phyloP scores from a whole-genome alignment of 2,888 invertebrate genomes.

The Caenorhabditis sinica region DNA sequence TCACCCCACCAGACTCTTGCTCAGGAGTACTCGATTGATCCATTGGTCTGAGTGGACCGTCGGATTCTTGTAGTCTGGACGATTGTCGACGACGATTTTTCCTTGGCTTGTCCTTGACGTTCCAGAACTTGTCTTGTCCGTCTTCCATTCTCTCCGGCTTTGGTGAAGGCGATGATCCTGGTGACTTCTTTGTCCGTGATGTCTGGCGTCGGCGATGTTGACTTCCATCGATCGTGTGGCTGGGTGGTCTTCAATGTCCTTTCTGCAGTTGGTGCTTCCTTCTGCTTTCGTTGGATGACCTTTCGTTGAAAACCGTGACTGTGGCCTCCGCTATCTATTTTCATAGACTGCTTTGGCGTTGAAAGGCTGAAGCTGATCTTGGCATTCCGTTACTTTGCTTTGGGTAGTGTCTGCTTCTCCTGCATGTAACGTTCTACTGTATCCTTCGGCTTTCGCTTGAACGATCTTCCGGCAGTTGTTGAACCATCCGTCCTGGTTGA shows the following conservation, averaged over 20 bases:
- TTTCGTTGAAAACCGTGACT: too few species aligned
- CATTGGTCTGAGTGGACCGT: background rate
- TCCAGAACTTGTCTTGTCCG: background rate
- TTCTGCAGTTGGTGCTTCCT: too few species aligned
- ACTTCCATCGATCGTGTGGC: background rate
- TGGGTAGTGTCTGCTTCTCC: background rate
- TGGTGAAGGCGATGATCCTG: background rate
- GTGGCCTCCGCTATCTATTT: too few species aligned
- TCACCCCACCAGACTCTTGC: too few species aligned
- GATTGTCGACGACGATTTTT: background rate
- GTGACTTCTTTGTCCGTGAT: background rate
- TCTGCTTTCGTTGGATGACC: too few species aligned
- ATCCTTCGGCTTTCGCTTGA: background rate
- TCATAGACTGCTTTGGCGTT: too few species aligned
- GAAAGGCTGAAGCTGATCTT: too few species aligned
- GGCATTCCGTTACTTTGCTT: background rate
- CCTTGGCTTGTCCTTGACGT: background rate
- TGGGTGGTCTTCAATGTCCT: too few species aligned
- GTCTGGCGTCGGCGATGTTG: background rate
- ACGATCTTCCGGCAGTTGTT: background rate
- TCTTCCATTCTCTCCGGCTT: background rate
- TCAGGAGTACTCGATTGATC: background rate
- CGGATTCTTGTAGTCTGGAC: background rate
- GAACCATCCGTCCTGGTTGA: background rate
- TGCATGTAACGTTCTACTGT: background rate